Percentiles rank a stretch among this genome's conserved stretches.
phyloP scores from a whole-genome alignment of 2,113 vertebrate genomes.

The Microcebus murinus region DNA sequence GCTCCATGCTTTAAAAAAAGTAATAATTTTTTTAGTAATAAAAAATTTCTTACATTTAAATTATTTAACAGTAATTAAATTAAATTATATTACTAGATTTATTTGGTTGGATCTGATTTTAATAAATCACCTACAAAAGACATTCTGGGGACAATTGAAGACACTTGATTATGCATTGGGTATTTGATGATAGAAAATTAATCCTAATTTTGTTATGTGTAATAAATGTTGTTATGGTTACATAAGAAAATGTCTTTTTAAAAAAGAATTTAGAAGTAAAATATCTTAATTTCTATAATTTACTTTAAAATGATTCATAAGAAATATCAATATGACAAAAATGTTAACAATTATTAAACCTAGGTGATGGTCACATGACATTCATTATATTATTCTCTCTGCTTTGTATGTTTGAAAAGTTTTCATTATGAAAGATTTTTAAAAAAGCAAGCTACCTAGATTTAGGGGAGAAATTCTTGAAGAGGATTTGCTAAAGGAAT shows the following conservation, averaged over 20 bases:
- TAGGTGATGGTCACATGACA: neutral
- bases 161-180: neutral
- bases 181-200: neutral
- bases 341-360: neutral
- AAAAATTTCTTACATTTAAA: slow-evolving; percentile 43
- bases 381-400: neutral
- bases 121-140: slow-evolving; percentile 21
- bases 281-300: neutral
- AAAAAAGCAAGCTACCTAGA: neutral
- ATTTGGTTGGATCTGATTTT: neutral
- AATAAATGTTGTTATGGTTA: slow-evolving; percentile 3
- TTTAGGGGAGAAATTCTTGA: neutral
- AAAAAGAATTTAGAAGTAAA: slow-evolving; percentile 14
- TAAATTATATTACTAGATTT: slow-evolving; percentile 37
- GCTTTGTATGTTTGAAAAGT: neutral
- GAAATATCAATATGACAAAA: slow-evolving; percentile 6
- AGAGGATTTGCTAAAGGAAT: slow-evolving; percentile 6
- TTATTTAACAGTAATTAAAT: slow-evolving; percentile 33
- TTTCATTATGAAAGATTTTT: neutral
- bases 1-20: slow-evolving; percentile 92
- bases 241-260: neutral
- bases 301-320: slow-evolving; percentile 43
- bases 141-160: neutral
- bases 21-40: slow-evolving; percentile 13
- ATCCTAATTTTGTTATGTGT: neutral